These are phyloP conservation scores for Sturmia bella DNA, from an alignment of 2,888 invertebrate genomes.

Conservation along the genomic window DNA sequence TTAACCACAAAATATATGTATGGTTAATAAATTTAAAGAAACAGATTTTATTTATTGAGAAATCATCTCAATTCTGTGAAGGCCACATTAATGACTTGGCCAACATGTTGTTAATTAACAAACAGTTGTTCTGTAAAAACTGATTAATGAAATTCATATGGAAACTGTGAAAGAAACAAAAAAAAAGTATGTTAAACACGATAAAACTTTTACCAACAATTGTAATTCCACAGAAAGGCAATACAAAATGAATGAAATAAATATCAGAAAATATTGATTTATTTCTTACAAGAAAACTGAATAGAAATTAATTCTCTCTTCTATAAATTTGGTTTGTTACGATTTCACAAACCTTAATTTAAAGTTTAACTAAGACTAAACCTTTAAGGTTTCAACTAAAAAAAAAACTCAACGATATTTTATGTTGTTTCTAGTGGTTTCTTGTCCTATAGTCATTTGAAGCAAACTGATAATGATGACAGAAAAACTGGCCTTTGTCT, in stretches of 20 bases:
- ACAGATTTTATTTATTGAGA: neutral
- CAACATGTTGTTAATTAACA: conserved; percentile 59
- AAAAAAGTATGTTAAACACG: conserved; percentile 3
- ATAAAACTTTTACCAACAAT: conserved; percentile 11
- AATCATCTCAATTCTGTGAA: conserved; percentile 51
- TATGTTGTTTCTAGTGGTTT: conserved; percentile 15
- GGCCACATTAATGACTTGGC: conserved; percentile 35
- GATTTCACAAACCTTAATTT: no score
- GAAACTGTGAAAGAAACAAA: conserved; percentile 24
- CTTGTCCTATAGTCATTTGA: neutral
- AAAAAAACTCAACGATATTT: no score
- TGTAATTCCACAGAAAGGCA: neutral
- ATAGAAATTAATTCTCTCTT: no score
- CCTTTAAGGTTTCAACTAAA: no score
- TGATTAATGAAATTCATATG: conserved; percentile 39
- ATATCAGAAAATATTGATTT: no score
- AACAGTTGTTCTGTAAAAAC: conserved; percentile 42
- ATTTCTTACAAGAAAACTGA: no score
- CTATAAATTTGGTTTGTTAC: no score
- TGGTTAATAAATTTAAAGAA: no score
- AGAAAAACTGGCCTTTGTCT: conserved; percentile 62
- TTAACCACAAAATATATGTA: no score
- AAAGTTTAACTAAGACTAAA: no score
- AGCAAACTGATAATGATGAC: conserved; percentile 59
- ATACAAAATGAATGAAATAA: neutral